phyloP scores from a whole-genome alignment of 1,140 invertebrate species.

The Drosophila melanica region DNA sequence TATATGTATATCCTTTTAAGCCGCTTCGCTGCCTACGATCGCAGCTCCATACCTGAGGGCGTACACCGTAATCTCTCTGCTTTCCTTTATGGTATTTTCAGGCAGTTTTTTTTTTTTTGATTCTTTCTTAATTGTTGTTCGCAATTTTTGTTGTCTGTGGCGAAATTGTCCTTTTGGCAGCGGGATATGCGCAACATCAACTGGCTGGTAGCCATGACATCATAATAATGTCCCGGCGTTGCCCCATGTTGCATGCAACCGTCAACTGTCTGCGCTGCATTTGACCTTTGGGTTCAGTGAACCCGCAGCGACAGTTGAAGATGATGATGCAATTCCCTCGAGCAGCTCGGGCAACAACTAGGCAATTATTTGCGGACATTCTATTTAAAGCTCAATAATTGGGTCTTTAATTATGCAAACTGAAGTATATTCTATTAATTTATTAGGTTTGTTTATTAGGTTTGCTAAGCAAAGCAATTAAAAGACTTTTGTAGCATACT shows the following conservation, averaged over 20 bases:
- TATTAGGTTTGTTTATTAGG: not conserved
- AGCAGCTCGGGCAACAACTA: not conserved
- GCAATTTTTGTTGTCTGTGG: slow-evolving; percentile 12
- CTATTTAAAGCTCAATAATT: too few species aligned
- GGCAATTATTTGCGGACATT: not conserved
- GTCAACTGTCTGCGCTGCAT: slow-evolving; percentile 35
- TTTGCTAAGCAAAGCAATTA: too few species aligned
- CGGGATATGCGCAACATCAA: slow-evolving; percentile 8
- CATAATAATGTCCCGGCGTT: slow-evolving; percentile 28
- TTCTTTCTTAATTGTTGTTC: slow-evolving; percentile 12
- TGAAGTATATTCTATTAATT: not conserved
- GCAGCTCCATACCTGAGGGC: not conserved
- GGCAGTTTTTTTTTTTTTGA: not conserved
- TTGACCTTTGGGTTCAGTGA: slow-evolving; percentile 75
- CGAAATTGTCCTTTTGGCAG: slow-evolving; percentile 24
- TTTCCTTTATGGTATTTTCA: slow-evolving; percentile 1
- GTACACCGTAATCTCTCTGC: slow-evolving; percentile 15
- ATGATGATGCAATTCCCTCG: slow-evolving; percentile 58
- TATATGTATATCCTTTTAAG: slow-evolving; percentile 13
- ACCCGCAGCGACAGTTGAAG: slow-evolving; percentile 21
- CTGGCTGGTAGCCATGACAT: slow-evolving; percentile 59
- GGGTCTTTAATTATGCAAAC: not conserved
- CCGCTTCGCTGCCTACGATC: slow-evolving; percentile 12
- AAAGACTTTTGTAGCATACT: slow-evolving; percentile 6
- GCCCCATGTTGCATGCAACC: slow-evolving; percentile 19